A percentile compares a stretch with the other conserved stretches of the same genome.
phyloP scores from a whole-genome alignment of 2,113 vertebrate genomes.

The Gorilla gorilla region DNA sequence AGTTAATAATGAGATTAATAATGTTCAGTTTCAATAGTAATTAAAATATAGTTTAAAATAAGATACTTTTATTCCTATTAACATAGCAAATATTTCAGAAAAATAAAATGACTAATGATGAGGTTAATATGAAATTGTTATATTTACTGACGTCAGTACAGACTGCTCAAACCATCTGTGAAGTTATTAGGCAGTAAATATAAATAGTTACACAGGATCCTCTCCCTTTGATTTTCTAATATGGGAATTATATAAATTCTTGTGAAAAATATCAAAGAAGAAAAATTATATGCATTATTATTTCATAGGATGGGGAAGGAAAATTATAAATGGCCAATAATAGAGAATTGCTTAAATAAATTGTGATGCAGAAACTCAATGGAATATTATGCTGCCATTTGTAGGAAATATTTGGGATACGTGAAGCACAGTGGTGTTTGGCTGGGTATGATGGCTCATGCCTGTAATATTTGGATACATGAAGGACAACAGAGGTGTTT shows the following conservation, averaged over 20 bases:
- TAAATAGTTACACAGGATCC: background rate
- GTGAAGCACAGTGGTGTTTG: background rate
- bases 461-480: too few relatives aligned
- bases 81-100: background rate
- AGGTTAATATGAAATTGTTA: conserved; percentile 41
- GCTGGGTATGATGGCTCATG: too few relatives aligned
- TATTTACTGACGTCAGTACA: background rate
- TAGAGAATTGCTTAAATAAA: background rate
- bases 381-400: background rate
- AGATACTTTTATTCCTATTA: background rate
- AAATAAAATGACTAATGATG: background rate
- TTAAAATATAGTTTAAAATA: background rate
- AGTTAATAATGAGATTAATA: background rate
- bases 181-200: conserved; percentile 2
- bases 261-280: conserved; percentile 20
- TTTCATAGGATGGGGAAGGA: background rate
- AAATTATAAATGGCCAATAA: conserved; percentile 1
- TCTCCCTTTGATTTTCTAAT: background rate
- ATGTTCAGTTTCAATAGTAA: background rate
- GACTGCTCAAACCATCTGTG: conserved; percentile 7
- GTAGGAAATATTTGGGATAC: background rate
- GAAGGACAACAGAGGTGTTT: too few relatives aligned
- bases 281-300: background rate
- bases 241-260: background rate
- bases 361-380: background rate